Base-by-base conservation (phyloP, 2,113 vertebrate species). In the Clarias batrachus region DNA sequence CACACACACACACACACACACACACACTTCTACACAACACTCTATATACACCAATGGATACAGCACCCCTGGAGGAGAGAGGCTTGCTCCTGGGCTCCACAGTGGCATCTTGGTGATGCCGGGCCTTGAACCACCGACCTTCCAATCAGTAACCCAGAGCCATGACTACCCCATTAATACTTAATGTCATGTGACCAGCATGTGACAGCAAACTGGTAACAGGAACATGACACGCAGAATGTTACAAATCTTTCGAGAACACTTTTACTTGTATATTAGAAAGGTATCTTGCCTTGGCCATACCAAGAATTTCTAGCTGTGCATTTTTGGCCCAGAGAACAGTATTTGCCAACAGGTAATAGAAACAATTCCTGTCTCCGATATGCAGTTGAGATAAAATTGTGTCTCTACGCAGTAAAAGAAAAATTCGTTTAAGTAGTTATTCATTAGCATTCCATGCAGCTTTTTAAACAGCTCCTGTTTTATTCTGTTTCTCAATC, bases 401-500 rank as follows among this genome's bases (percentile, higher is more conserved):
- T 52, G 16, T 82, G 41, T 56, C 19, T 54, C 17, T n/a, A 48
- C 23, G 37, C 48, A 83, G 41, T 48, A 48, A 48, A 48, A 79
- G 8, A 57, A 56, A 12, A 30, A 59, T 4, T 12, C 0, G 33
- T 79, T 59, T 79, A 33, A 11, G 33, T 30, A n/a, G 14, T 14
- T 30, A 30, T 78, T 16, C 77, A 59, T 79, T 11, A 59, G 23
- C 23, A 78, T 78, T 78, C 13, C 3, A 52, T 19, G 17, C 37
- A 82, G 37, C 37, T 66, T 82, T 52, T 82, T 66, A 54, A 27
- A 52, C 37, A 66, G 33, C 59, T 41, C 25, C 30, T 66, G 16
- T 12, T 70, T 30, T 57, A 78, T 70, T 68, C 63, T 56, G 63
- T 82, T 48, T 82, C 41, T 82, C 41, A 54, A 70, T 65, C 25